A percentile compares a stretch with the other conserved stretches of the same genome.
Evolutionary conservation across 2,113 vertebrate genomes (phyloP).

Genomic region (Pelodiscus sinensis): DNA sequence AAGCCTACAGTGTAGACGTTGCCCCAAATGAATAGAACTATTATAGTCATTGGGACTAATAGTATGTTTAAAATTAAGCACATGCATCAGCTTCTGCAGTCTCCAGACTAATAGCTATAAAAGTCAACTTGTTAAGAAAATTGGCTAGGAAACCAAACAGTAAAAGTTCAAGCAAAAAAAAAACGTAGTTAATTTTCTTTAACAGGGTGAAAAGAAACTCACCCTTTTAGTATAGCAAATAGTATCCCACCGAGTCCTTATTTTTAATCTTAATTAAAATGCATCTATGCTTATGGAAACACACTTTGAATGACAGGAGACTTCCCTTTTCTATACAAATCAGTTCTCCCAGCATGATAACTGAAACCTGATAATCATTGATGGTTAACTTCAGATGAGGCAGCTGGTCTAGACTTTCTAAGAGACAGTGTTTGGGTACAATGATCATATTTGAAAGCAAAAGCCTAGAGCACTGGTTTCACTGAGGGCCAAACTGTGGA

Average conservation of each 20-base stretch:
- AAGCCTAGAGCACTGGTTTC: background rate
- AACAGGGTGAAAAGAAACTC: background rate
- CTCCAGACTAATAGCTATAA: background rate
- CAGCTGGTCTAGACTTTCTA: background rate
- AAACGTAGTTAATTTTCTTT: background rate
- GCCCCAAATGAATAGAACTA: background rate
- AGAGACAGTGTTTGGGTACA: background rate
- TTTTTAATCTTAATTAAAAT: slow-evolving; percentile 44
- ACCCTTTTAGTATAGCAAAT: background rate
- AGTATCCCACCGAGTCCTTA: background rate
- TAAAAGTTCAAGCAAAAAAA: background rate
- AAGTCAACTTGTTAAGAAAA: background rate
- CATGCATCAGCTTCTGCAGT: background rate
- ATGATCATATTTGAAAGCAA: background rate
- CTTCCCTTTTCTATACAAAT: accelerated
- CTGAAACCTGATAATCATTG: background rate
- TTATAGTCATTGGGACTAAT: background rate
- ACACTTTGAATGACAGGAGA: background rate
- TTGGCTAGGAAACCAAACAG: background rate
- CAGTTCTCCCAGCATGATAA: background rate
- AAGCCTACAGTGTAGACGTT: too few relatives aligned
- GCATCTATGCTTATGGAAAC: background rate
- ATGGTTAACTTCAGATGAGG: background rate
- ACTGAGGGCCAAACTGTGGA: background rate
- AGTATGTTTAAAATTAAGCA: slow-evolving; percentile 24